Evolutionary conservation across 2,797 vertebrate species (phyloP), one percentile per base, ranked within the genome.

Genomic region (Nannoperca australis): DNA sequence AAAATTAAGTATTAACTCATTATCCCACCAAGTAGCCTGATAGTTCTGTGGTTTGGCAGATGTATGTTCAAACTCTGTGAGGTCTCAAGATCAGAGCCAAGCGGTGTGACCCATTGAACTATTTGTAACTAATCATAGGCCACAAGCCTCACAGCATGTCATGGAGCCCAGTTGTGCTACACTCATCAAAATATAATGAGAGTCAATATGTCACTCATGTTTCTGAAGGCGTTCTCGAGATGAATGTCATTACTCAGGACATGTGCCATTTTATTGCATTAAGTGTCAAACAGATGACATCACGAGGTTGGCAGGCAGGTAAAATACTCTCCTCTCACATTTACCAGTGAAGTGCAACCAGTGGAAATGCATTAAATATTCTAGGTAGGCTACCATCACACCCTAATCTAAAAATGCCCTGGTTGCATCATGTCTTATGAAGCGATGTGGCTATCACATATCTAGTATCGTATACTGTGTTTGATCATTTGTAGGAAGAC

Each of bases 111-210:
- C 91, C 82, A 88, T 82, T 91, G 89, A 92, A 92, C 89, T 88
- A 88, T 91, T 83, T 90, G 89, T 82, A 88, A 91, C 91, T 92
- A 89, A 92, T 92, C 89, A 93, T 88, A 92, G 88, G 87, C 88
- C 88, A 81, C 89, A 85, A 86, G 85, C 85, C 88, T 78, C 86
- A 53, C 85, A 79, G 80, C 81, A 70, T 88, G 78, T 78, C 78
- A 67, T 32, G 24, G 67, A 88, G 79, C 80, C 79, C 87, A 90
- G 79, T 81, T 84, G 67, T 86, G 85, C 91, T 90, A 79, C 90
- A 79, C 78, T 87, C 86, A 91, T 91, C 84, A 92, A 91, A 90
- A 84, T 82, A 86, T 92, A 91, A 90, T 86, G 70, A 82, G 74
- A 81, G 77, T 79, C 88, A 88, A 89, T 66, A 82, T 73, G 80